Percentiles rank a stretch among this genome's conserved stretches.
Evolutionary conservation across 2,888 invertebrate genomes (phyloP).

Genomic region (Andrena bucephala): DNA sequence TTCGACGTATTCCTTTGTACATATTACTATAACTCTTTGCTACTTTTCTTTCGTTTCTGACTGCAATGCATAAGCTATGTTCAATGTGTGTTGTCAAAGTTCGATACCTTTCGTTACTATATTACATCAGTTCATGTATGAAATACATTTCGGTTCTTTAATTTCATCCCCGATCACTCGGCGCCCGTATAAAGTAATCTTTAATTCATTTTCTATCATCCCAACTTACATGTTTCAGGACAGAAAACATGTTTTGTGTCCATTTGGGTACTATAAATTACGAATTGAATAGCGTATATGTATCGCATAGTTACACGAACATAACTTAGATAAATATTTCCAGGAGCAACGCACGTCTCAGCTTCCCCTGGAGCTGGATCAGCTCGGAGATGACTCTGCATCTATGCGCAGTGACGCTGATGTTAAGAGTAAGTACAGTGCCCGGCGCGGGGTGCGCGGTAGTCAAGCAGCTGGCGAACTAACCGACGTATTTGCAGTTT

Average conservation of each 20-base stretch:
- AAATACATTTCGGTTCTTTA: neutral
- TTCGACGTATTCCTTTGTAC: conserved; percentile 29
- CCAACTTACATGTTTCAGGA: neutral
- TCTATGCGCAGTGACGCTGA: conserved; percentile 94
- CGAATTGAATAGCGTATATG: neutral
- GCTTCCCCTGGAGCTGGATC: conserved; percentile 94
- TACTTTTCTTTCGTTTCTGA: conserved; percentile 15
- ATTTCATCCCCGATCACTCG: neutral
- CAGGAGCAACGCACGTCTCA: conserved; percentile 96
- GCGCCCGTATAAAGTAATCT: neutral
- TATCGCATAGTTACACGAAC: neutral
- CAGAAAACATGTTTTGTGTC: neutral
- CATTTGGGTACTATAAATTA: neutral
- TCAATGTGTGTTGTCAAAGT: neutral
- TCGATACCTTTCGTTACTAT: neutral
- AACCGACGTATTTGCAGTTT: conserved; percentile 76
- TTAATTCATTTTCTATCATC: neutral
- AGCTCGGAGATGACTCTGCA: conserved; percentile 92
- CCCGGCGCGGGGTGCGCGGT: neutral
- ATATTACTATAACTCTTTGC: conserved; percentile 8
- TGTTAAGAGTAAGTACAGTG: conserved; percentile 88
- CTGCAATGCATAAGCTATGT: conserved; percentile 57
- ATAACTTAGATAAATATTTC: conserved; percentile 71
- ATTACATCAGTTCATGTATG: conserved; percentile 1
- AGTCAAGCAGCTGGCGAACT: neutral